Base-by-base conservation (phyloP, 2,888 invertebrate genomes). In the Spilarctia lutea region DNA sequence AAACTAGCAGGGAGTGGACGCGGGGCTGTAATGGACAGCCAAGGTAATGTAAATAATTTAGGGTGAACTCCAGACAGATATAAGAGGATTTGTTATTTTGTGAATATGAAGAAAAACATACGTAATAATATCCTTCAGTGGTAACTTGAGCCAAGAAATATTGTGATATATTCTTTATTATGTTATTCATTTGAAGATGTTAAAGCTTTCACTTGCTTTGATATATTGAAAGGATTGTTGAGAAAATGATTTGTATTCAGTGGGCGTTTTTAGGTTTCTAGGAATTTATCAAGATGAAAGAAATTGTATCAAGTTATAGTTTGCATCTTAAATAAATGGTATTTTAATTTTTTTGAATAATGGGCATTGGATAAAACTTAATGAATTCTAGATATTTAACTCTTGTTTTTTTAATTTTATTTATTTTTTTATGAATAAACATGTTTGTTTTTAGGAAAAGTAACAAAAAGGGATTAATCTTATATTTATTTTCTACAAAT, bases 1-100 rank as follows among this genome's bases (percentile, higher is more conserved):
- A 86, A 85, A 82, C 83, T 79, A 84, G 88, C 79, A 87, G 89
- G 89, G 90, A 85, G 89, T 86, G 81, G 87, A 86, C 77, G 82
- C 86, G 68, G 77, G 78, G 73, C 76, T 79, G 78, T 83, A 84
- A 83, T 84, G 87, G 84, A 81, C 84, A 84, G 81, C 73, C 76
- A 81, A 81, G 76, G 84, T 83, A 86, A 80, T 79, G 76, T 85
- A 75, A 85, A 89, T 88, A 83, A 88, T 86, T 88, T 82, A 85
- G 81, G 81, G 78, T 78, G 73, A 79, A 81, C 79, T 77, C 79
- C 79, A 84, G 82, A 83, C 83, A 78, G 80, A 80, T 65, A 70
- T 86, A 87, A 84, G 86, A 78, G 83, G 85, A 84, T 87, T 83
- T 83, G 76, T 71, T 81, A 81, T 83, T 85, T 82, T 83, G 79